phyloP scores from a whole-genome alignment of 2,113 vertebrate species.

The Scophthalmus maximus region DNA sequence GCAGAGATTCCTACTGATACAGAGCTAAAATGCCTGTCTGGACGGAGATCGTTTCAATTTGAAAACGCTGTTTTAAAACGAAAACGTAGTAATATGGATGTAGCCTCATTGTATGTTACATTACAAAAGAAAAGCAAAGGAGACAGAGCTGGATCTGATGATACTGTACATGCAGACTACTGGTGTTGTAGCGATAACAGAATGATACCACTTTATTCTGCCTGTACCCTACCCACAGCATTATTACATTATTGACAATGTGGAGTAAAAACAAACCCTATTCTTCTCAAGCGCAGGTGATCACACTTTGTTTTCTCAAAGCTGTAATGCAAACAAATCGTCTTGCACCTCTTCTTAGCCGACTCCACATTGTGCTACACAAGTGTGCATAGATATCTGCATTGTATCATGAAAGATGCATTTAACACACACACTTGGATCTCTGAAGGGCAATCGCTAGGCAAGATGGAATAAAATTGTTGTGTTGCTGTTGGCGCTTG shows the following conservation, averaged over 20 bases:
- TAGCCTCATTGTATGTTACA: too few species aligned
- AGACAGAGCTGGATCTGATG: too few species aligned
- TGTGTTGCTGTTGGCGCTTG: conserved; percentile 1
- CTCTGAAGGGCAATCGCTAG: neutral
- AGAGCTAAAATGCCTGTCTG: too few species aligned
- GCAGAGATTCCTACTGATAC: too few species aligned
- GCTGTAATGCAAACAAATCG: conserved; percentile 4
- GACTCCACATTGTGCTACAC: neutral
- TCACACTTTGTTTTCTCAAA: conserved; percentile 31
- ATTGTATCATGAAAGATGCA: conserved; percentile 17
- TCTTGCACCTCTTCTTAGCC: neutral
- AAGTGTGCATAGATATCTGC: neutral
- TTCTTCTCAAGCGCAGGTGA: neutral
- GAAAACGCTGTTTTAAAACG: too few species aligned
- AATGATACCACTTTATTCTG: too few species aligned
- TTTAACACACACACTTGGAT: neutral
- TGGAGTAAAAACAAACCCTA: neutral
- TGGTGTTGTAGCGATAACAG: too few species aligned
- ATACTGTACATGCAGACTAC: too few species aligned
- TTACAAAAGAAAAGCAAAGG: too few species aligned
- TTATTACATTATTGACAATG: neutral
- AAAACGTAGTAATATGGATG: too few species aligned
- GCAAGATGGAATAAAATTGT: conserved; percentile 3
- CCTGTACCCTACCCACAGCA: neutral
- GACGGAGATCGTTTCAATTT: too few species aligned